A percentile compares a stretch with the other conserved stretches of the same genome.
Conservation (phyloP, 2,113 vertebrate species). For the Cynopterus brachyotis region DNA sequence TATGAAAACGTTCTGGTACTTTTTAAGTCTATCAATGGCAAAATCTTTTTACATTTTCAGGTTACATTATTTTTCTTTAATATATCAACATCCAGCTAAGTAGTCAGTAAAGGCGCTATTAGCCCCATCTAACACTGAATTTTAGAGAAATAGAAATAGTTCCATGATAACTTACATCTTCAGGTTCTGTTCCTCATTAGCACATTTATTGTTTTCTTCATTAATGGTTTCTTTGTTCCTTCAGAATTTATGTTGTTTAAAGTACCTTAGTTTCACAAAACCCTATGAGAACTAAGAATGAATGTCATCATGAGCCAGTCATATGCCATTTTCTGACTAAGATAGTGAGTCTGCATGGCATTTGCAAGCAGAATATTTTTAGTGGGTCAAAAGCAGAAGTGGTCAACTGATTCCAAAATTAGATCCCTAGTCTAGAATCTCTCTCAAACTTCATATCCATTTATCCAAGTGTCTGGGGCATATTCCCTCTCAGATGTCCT, state of each 20-base stretch:
- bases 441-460: not conserved
- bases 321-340: not conserved
- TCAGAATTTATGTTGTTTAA: not conserved
- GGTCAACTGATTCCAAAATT: not conserved
- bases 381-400: not conserved
- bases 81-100: not conserved
- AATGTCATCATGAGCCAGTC: not conserved
- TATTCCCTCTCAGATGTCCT: not conserved
- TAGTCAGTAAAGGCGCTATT: not conserved
- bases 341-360: not conserved
- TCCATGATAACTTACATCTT: not conserved
- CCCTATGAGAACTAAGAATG: not conserved
- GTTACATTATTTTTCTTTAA: not conserved
- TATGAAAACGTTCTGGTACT: not conserved
- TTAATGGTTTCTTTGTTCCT: not conserved
- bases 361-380: slow-evolving; percentile 1
- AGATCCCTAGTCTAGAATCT: not conserved
- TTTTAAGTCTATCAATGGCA: not conserved
- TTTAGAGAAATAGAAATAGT: not conserved
- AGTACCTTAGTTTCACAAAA: not conserved
- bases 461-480: not conserved
- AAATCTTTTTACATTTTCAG: not conserved
- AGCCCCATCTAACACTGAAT: not conserved
- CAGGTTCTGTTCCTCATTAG: not conserved
- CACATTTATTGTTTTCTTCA: not conserved